Conservation (phyloP, 2,797 vertebrate genomes). For the Paedocypris micromegethes region DNA sequence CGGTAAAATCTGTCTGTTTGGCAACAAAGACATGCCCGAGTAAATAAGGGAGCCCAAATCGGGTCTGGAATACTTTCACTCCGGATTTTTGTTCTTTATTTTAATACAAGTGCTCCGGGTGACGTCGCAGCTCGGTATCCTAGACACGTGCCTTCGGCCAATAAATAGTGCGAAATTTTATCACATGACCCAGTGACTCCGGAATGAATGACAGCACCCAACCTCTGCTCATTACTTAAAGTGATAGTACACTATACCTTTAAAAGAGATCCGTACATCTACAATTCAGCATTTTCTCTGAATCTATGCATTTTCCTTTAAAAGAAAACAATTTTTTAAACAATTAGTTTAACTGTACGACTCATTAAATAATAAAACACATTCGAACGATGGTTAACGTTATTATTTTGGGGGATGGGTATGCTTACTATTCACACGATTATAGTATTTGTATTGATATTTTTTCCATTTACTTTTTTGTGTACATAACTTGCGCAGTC, state of each 20-base stretch:
- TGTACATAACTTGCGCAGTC: too few relatives aligned
- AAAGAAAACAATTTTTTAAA: too few relatives aligned
- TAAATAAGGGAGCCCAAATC: conserved; percentile 67
- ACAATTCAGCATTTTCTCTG: neutral
- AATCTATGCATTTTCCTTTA: too few relatives aligned
- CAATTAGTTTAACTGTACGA: too few relatives aligned
- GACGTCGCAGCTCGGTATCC: conserved; percentile 76
- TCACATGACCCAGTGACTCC: conserved; percentile 74
- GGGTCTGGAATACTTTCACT: conserved; percentile 85
- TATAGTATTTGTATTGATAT: too few relatives aligned
- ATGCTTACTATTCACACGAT: too few relatives aligned
- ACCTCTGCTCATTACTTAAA: conserved; percentile 61
- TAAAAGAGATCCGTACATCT: neutral
- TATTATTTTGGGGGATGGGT: too few relatives aligned
- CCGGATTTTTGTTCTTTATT: conserved; percentile 87
- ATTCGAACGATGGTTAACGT: too few relatives aligned
- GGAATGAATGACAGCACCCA: conserved; percentile 68
- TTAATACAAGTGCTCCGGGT: conserved; percentile 77
- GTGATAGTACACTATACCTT: conserved; percentile 48
- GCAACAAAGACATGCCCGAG: conserved; percentile 46
- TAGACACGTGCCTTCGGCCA: conserved; percentile 93
- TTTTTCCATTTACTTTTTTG: too few relatives aligned
- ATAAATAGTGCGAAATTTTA: conserved; percentile 57
- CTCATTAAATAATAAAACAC: too few relatives aligned
- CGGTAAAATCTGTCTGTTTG: neutral